Evolutionary conservation across 2,113 vertebrate species (phyloP).

Genomic region (Oryzias melastigma): DNA sequence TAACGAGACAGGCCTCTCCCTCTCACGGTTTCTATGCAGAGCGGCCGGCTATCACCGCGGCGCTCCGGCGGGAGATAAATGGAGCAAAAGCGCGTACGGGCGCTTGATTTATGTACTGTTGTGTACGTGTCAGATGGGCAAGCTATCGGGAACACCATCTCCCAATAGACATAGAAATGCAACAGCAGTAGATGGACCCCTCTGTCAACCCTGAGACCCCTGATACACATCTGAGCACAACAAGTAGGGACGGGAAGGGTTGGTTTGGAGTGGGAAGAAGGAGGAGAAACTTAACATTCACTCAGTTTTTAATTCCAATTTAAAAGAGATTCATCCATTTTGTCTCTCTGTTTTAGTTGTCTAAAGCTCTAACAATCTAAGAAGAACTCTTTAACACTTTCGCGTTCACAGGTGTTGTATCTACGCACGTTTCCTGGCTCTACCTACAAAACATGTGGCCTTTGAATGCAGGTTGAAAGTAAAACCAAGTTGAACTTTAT

Average conservation of each 20-base stretch:
- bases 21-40: conserved; percentile 62
- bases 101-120: conserved; percentile 81
- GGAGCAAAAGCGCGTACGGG: conserved; percentile 44
- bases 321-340: conserved; percentile 25
- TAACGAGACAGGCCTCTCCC: conserved; percentile 55
- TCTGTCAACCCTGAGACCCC: conserved; percentile 68
- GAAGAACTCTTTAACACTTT: conserved; percentile 11
- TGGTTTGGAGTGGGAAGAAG: conserved; percentile 13
- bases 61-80: conserved; percentile 72
- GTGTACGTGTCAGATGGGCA: conserved; percentile 70
- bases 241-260: conserved; percentile 4
- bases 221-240: conserved; percentile 75
- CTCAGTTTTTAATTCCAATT: conserved; percentile 42
- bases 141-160: conserved; percentile 79
- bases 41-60: conserved; percentile 57
- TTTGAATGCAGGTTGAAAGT: too few species aligned
- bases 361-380: conserved; percentile 7
- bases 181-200: conserved; percentile 69
- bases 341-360: conserved; percentile 31
- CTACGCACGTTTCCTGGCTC: too few species aligned
- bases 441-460: too few species aligned
- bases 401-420: too few species aligned
- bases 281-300: conserved; percentile 8
- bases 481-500: too few species aligned
- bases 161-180: conserved; percentile 72